phyloP scores from a whole-genome alignment of 2,113 vertebrate genomes.

The Rhabdomys dilectus region DNA sequence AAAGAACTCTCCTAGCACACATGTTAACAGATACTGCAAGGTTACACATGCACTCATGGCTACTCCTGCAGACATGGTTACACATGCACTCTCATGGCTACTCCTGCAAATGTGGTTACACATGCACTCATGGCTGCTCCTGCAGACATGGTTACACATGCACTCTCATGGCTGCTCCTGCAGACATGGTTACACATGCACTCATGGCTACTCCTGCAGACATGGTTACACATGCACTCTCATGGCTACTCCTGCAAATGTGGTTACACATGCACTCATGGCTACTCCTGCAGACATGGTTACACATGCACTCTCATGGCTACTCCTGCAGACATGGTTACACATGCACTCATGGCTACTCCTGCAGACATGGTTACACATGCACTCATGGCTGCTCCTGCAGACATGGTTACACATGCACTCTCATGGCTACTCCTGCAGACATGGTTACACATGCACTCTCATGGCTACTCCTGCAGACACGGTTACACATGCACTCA shows the following conservation, averaged over 20 bases:
- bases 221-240: rapidly evolving
- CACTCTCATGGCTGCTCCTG: no score
- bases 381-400: rapidly evolving
- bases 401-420: rapidly evolving
- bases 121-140: rapidly evolving
- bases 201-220: neutral
- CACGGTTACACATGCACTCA: rapidly evolving
- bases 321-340: neutral
- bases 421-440: neutral
- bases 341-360: rapidly evolving
- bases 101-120: neutral
- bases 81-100: rapidly evolving
- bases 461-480: neutral
- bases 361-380: neutral
- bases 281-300: neutral
- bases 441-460: rapidly evolving
- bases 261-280: rapidly evolving
- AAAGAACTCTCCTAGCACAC: neutral
- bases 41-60: rapidly evolving
- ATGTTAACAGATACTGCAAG: neutral
- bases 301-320: rapidly evolving
- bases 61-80: neutral
- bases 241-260: rapidly evolving
- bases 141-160: rapidly evolving
- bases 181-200: rapidly evolving